Base-by-base conservation (phyloP, 2,888 invertebrate genomes). In the Calameuta idolon region DNA sequence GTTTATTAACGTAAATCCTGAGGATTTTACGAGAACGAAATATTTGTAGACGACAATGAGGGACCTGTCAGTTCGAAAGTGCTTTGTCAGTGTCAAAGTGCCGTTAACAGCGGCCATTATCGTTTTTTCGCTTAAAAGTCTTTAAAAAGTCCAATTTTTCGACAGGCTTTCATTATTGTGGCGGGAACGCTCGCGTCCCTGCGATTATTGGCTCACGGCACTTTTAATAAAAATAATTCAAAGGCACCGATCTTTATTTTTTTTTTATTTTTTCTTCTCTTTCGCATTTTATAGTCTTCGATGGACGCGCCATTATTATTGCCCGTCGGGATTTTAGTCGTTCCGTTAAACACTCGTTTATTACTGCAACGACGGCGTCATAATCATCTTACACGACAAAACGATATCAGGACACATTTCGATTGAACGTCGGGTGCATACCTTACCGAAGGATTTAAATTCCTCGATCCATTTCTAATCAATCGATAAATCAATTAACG, bases 231-330 rank as follows among this genome's bases (percentile, higher is more conserved):
- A 80, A 78, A 78, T 77, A 80, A 82, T 83, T 80, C 76, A 37
- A 85, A 84, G 83, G 82, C 84, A 83, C 85, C 81, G 83, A 83
- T 79, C 81, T 80, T 81, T 83, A 83, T 80, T 81, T 83, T 84
- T 40, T 23, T 23, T 40, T 5, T 15, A 4, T 15, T 55, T 55
- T 23, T 9, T 23, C 15, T 40, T 40, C 15, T 9, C 55, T 55
- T 23, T 55, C 55, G 23, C 81, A 83, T 85, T 84, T 84, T 85
- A 84, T 83, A 85, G 83, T 85, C 85, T 80, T 82, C 81, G 75
- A 79, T 80, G 79, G 80, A 79, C 75, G 77, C 77, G 75, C 77
- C 23, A 55, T 55, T 55, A 23, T 55, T 55, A 55, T 55, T 55
- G 55, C 15, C 55, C 55, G 55, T 23, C 23, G 55, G 55, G 23